Evolutionary conservation across 2,113 vertebrate species (phyloP).

Genomic region (Amphiprion ocellaris): DNA sequence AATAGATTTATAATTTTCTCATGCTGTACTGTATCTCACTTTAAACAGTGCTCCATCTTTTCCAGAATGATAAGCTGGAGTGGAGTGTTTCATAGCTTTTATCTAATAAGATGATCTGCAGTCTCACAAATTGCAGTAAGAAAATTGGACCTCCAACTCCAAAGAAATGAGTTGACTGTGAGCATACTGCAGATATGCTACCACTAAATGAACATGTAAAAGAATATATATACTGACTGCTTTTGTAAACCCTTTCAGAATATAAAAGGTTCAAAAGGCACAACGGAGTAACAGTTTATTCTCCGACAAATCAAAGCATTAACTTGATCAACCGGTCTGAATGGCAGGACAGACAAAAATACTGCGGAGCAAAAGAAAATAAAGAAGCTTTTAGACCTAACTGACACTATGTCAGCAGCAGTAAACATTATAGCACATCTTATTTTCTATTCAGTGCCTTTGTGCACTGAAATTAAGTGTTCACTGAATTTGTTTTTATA

Average conservation of each 20-base stretch:
- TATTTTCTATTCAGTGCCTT: conserved; percentile 45
- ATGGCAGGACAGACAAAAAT: conserved; percentile 21
- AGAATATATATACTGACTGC: not conserved
- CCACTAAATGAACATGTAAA: conserved; percentile 19
- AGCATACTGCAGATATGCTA: conserved; percentile 1
- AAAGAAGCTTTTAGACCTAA: conserved; percentile 70
- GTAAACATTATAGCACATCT: conserved; percentile 69
- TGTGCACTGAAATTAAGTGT: conserved; percentile 62
- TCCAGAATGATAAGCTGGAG: conserved; percentile 69
- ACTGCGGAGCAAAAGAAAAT: conserved; percentile 45
- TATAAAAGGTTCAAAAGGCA: conserved; percentile 9
- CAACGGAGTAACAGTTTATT: conserved; percentile 8
- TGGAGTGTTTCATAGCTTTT: conserved; percentile 65
- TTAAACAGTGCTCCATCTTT: conserved; percentile 76
- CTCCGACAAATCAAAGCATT: conserved; percentile 17
- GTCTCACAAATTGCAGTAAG: conserved; percentile 57
- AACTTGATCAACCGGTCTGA: not conserved
- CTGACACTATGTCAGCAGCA: conserved; percentile 52
- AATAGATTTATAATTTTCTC: conserved; percentile 78
- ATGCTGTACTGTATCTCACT: conserved; percentile 66
- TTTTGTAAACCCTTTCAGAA: conserved; percentile 22
- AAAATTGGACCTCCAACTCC: conserved; percentile 62
- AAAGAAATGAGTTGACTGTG: conserved; percentile 8
- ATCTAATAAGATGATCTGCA: conserved; percentile 73
- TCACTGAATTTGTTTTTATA: conserved; percentile 63